Base-by-base conservation (phyloP, 2,797 vertebrate species). In the Geotrypetes seraphini region DNA sequence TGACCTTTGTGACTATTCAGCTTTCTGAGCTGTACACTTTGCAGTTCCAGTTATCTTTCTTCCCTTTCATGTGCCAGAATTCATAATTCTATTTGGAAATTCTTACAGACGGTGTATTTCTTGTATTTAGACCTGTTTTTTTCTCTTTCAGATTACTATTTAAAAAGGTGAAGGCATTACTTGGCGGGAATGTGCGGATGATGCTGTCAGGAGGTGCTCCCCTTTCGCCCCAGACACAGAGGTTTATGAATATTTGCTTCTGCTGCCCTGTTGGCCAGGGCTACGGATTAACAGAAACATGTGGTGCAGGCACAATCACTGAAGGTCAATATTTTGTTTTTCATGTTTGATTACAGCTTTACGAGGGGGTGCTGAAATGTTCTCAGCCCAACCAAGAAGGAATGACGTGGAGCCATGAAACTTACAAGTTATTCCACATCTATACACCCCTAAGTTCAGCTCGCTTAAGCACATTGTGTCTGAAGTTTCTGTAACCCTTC, bases 191-290 rank as follows among this genome's bases (percentile, higher is more conserved):
- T 2, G 61, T 99, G 36, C 87, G 92, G 3, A 91, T 98, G 91
- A 98, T 99, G 89, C 51, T 99, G 35, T 97, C 87, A 1, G 96
- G 96, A 12, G 94, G 95, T n/a, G 95, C 96, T 0, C 94, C 96
- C 0, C 77, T 99, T 19, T 98, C 94, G 0, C 53, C 92, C 0
- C 88, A 79, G 3, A 99, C 96, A 4, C 96, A 99, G 32, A 78
- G 93, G 22, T 99, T 98, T 56, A 99, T 99, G 94, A 97, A 99
- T 33, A 86, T 97, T 31, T 99, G 96, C 31, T 99, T 99, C 73
- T 97, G 96, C 55, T 99, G 96, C 32, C 93, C 96, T 1, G 86
- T 99, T 58, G 91, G 92, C 7, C 96, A 99, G 47, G 96, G 96
- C 28, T 99, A 97, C 4, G 96, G 94, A 23, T 73, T 99, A 25